Evolutionary conservation across 2,888 invertebrate species (phyloP), one percentile per base, ranked within the genome.

Genomic region (Epinotia nisella): DNA sequence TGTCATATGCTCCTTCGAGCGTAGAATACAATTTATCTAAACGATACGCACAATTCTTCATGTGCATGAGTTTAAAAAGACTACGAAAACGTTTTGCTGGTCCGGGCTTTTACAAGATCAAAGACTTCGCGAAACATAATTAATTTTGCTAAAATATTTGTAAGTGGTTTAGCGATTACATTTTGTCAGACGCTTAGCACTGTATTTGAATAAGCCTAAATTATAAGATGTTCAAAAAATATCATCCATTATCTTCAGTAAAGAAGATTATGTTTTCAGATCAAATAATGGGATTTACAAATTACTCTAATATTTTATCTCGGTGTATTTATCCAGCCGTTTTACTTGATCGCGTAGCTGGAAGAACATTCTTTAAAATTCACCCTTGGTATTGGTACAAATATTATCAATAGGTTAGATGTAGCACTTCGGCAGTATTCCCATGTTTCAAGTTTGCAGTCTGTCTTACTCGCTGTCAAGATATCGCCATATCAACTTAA

Each of bases 31-130:
- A 72, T 72, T 56, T 59, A 66, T 66, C 71, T 60, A 49, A 71
- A 67, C 24, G 59, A 29, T 71, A 45, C 35, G 49, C 49, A 72
- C 56, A 29, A 61, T 67, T 71, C 49, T 56, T 56, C 56, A 62
- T 61, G 49, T 56, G 35, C 55, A 53, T 61, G 24, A 61, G 49
- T 61, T 67, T 67, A 49, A 55, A 68, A 67, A 67, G 67, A 67
- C 55, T 29, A 58, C 5, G 29, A 29, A 72, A 67, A 39, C 35
- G 67, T 58, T 68, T 68, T 45, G 58, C 56, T 39, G 61, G n/a
- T n/a, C 17, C 17, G n/a, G 59, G 45, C 67, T 60, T 58, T 72
- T 68, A 72, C 35, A 7, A 72, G 61, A 72, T 72, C 72, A 72
- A 72, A 72, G 66, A 49, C 21, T 39, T 51, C 35, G 62, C 49